These are phyloP conservation scores for Schizaphis graminum DNA, from an alignment of 2,888 invertebrate species.

Conservation along the genomic window DNA sequence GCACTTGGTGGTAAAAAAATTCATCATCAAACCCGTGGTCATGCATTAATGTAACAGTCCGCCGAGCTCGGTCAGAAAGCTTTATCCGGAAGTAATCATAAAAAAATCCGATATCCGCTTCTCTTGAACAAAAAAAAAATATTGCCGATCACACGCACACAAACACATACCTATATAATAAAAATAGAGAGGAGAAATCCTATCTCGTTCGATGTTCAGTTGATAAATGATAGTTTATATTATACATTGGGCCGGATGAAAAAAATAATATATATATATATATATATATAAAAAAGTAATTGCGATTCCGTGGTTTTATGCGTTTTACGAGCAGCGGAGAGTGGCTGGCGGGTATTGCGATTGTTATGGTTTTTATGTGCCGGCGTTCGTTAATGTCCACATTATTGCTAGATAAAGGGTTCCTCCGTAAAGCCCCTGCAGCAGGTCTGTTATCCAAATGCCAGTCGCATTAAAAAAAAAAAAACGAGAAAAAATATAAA, in stretches of 20 bases:
- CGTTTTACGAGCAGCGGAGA: slow-evolving; percentile 40
- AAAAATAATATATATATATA: not conserved
- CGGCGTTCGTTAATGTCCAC: slow-evolving; percentile 58
- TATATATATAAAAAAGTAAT: slow-evolving; percentile 52
- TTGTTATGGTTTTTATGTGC: slow-evolving; percentile 62
- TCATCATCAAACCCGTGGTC: slow-evolving; percentile 46
- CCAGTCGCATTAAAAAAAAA: slow-evolving; percentile 53
- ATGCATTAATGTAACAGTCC: slow-evolving; percentile 62
- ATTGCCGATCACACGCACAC: not conserved
- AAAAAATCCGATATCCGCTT: slow-evolving; percentile 46
- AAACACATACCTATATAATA: not conserved
- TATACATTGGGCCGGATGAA: not conserved
- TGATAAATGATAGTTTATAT: slow-evolving; percentile 54
- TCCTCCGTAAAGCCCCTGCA: slow-evolving; percentile 21
- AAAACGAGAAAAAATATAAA: not conserved
- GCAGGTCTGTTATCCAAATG: slow-evolving; percentile 58
- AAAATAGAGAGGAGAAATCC: not conserved
- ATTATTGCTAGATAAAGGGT: slow-evolving; percentile 53
- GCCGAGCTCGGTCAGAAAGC: slow-evolving; percentile 29
- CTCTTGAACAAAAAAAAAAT: slow-evolving; percentile 25
- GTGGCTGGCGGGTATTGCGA: slow-evolving; percentile 5
- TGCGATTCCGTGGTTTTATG: slow-evolving; percentile 54
- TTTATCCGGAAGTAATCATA: slow-evolving; percentile 45
- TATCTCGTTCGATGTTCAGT: slow-evolving; percentile 49
- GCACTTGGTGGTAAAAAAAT: slow-evolving; percentile 13